Evolutionary conservation across 2,888 invertebrate genomes (phyloP), one percentile per base, ranked within the genome.

Genomic region (Drosophila aldrichi): DNA sequence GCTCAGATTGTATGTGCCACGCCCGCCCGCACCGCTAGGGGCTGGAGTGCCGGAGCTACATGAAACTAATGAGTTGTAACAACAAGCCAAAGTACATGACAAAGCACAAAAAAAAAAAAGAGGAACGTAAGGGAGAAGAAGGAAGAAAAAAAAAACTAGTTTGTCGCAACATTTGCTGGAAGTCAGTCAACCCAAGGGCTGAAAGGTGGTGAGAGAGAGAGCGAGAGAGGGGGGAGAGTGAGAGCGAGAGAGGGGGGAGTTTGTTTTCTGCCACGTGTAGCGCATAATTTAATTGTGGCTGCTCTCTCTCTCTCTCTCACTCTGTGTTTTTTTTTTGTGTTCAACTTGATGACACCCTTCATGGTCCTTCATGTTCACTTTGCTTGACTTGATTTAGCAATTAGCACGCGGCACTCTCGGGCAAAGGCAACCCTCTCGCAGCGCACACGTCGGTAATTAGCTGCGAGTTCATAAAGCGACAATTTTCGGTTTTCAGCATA

Each of bases 61-160:
- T 70, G 83, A 79, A 82, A 80, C 82, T 86, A 82, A 82, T 82
- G 86, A 82, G 82, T 82, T 82, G 82, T 82, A 82, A 85, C 86
- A 85, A 82, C 80, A 86, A 82, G 85, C 68, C 76, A 62, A 70
- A 74, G 79, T 70, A 81, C 81, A 81, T 73, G 81, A 65, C 70
- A 81, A 78, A 73, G 65, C 66, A 57, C 56, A 65, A 32, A 25
- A 48, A 63, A 57, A 58, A 40, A 9, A 46, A n/a, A 55, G 5
- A 38, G 16, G 16, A 52, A 38, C n/a, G 40, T 7, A 7, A 29
- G 18, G 29, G 29, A 14, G 38, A 38, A 40, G 14, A 6, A 16
- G 16, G 6, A 5, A 12, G 5, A 6, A 12, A 20, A 46, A 52
- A 41, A 43, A 43, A 43, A 56, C 41, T 56, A 56, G 56, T 56